Conservation (phyloP, 2,797 vertebrate species). For the Pitangus sulphuratus region DNA sequence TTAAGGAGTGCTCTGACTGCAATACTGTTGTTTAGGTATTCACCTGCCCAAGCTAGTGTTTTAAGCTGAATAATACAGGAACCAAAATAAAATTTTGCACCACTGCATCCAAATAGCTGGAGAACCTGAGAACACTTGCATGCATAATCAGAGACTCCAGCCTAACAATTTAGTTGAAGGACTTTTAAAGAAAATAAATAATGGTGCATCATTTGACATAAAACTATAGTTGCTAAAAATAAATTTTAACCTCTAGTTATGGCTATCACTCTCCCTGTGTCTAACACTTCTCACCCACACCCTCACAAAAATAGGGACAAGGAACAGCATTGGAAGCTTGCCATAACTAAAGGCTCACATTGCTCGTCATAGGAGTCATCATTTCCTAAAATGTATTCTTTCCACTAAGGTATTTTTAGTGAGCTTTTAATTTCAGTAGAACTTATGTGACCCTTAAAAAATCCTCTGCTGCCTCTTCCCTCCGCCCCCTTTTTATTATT, state of each 20-base stretch:
- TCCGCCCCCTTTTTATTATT: no score
- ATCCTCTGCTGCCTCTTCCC: neutral
- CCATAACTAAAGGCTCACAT: fast-evolving
- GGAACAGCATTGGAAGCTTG: fast-evolving
- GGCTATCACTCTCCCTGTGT: fast-evolving
- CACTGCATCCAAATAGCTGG: neutral
- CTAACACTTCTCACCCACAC: neutral
- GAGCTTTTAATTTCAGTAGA: neutral
- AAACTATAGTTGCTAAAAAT: neutral
- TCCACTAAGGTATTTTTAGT: neutral
- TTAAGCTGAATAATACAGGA: neutral
- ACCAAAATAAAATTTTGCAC: fast-evolving
- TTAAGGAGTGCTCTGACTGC: neutral
- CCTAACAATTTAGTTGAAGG: fast-evolving
- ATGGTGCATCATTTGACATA: fast-evolving
- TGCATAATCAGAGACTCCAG: fast-evolving
- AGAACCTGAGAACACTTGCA: fast-evolving
- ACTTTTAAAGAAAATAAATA: neutral
- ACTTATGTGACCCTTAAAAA: neutral
- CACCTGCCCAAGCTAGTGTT: neutral
- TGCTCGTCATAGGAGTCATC: fast-evolving
- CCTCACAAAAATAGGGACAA: fast-evolving
- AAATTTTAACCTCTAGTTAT: neutral
- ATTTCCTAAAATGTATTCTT: neutral
- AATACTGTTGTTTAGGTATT: neutral